These are phyloP conservation scores for Meleagris gallopavo DNA, from an alignment of 2,113 vertebrate genomes.

Conservation along the genomic window DNA sequence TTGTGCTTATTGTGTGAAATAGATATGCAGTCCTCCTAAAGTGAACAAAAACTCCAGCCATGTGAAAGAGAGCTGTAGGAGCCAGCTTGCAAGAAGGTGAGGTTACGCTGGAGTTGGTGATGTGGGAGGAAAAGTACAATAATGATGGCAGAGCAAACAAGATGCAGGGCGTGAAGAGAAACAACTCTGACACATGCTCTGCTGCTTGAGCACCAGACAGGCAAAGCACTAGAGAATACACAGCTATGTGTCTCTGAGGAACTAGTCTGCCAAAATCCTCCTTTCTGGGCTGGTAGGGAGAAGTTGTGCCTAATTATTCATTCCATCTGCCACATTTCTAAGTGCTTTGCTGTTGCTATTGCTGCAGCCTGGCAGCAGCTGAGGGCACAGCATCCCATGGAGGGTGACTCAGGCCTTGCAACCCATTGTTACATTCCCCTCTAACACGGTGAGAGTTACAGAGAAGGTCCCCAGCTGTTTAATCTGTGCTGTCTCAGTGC, in stretches of 20 bases:
- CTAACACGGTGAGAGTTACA: not conserved
- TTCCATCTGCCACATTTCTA: not conserved
- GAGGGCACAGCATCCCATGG: not conserved
- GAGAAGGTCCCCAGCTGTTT: not conserved
- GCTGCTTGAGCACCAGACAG: not conserved
- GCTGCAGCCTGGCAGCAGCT: not conserved
- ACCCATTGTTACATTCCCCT: not conserved
- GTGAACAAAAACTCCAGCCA: not conserved
- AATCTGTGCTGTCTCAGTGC: not conserved
- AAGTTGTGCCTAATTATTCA: not conserved
- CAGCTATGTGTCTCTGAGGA: not conserved
- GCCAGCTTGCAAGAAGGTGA: not conserved
- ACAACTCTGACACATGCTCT: rapidly evolving
- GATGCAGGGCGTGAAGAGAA: rapidly evolving
- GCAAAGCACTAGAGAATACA: not conserved
- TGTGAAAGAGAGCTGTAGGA: not conserved
- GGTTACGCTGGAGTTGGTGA: not conserved
- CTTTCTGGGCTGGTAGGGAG: not conserved
- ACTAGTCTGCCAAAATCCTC: not conserved
- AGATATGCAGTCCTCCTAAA: not conserved
- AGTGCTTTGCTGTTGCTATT: not conserved
- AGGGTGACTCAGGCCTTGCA: not conserved
- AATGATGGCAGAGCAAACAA: not conserved
- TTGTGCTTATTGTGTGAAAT: not conserved
- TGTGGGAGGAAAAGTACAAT: not conserved